Conservation (phyloP, 1,140 invertebrate genomes). For the Drosophila sp. region DNA sequence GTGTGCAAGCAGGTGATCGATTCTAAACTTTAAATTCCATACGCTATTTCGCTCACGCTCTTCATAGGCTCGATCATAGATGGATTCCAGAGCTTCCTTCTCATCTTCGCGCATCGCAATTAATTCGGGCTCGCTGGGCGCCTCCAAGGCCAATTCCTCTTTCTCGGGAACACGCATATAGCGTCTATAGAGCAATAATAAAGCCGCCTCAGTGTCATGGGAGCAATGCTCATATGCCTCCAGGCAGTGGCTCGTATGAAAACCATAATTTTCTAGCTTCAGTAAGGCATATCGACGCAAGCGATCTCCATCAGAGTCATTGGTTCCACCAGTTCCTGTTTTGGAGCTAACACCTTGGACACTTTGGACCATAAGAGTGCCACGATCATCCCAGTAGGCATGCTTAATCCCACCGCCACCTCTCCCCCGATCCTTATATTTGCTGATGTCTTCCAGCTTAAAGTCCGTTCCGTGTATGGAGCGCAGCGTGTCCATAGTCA, state of each 20-base stretch:
- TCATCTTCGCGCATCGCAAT: slow-evolving; percentile 87
- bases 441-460: slow-evolving; percentile 84
- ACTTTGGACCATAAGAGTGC: slow-evolving; percentile 88
- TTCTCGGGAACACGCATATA: slow-evolving; percentile 84
- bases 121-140: slow-evolving; percentile 83
- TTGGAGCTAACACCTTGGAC: slow-evolving; percentile 87
- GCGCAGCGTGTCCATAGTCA: slow-evolving; percentile 88
- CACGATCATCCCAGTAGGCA: slow-evolving; percentile 89
- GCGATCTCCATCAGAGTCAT: slow-evolving; percentile 80
- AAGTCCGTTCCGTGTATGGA: slow-evolving; percentile 88
- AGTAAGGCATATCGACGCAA: slow-evolving; percentile 87
- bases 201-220: slow-evolving; percentile 87
- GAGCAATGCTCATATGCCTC: slow-evolving; percentile 88
- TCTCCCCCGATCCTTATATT: slow-evolving; percentile 87
- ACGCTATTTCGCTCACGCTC: slow-evolving; percentile 87
- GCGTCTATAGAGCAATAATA: slow-evolving; percentile 88
- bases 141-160: slow-evolving; percentile 40
- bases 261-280: slow-evolving; percentile 89
- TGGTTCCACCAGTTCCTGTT: slow-evolving; percentile 11
- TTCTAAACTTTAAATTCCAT: slow-evolving; percentile 87
- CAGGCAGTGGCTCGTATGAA: slow-evolving; percentile 88
- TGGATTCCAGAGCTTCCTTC: slow-evolving; percentile 88
- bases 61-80: slow-evolving; percentile 88
- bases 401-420: slow-evolving; percentile 86
- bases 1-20: slow-evolving; percentile 87